phyloP scores from a whole-genome alignment of 2,113 vertebrate species.

The Caretta caretta region DNA sequence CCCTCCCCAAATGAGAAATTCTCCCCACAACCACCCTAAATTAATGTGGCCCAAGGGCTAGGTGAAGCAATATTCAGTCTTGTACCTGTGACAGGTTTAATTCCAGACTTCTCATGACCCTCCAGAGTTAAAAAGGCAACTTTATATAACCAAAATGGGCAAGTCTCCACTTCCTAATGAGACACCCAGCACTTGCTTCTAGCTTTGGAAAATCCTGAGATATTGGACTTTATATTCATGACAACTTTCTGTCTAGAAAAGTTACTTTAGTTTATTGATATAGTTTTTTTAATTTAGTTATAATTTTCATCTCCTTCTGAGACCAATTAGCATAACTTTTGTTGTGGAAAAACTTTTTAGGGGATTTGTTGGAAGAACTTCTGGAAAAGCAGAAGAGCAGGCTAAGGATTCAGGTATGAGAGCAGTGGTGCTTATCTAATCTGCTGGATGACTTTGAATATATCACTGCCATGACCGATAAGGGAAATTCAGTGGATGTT shows the following conservation, averaged over 20 bases:
- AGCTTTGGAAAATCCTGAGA: background rate
- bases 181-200: background rate
- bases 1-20: background rate
- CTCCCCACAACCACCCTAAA: background rate
- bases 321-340: constrained; percentile 15
- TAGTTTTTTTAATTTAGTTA: background rate
- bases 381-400: background rate
- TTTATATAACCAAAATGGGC: background rate
- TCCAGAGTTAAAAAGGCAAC: background rate
- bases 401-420: background rate
- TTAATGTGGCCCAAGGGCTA: background rate
- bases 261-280: background rate
- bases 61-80: background rate
- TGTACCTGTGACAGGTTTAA: background rate
- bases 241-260: background rate
- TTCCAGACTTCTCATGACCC: background rate
- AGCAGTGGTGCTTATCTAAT: background rate
- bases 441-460: background rate
- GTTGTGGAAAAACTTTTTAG: background rate
- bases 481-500: background rate
- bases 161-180: constrained; percentile 13
- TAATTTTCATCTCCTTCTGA: constrained; percentile 6
- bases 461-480: background rate
- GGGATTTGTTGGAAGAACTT: background rate
- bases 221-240: rapidly evolving